Base-by-base conservation (phyloP, 2,888 invertebrate species). In the Lycaena phlaeas region DNA sequence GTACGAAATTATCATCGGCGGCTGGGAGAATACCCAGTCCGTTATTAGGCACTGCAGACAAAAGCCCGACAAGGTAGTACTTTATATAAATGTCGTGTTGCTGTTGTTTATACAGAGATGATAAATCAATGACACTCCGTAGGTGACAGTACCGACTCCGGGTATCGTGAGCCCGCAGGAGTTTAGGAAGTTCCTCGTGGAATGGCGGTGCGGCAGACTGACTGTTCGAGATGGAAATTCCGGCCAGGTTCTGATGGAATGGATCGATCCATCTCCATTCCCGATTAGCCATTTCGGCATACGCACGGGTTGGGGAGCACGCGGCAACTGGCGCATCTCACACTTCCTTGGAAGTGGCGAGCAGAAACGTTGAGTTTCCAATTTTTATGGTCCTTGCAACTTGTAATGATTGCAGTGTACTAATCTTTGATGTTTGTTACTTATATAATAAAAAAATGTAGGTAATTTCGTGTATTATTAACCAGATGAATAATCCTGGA, bases 1-100 rank as follows among this genome's bases (percentile, higher is more conserved):
- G 79, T 88, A 89, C 61, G 90, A 90, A 74, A 76, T 90, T 50
- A 85, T 90, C 54, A 82, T 90, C 52, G 90, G 90, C 38, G 90
- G 90, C 45, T 90, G 90, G 90, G 87, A 87, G 46, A 90, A 90
- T 64, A 82, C 78, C 34, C 86, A 87, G 51, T 89, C 89, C 27
- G 89, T 87, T 49, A 88, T 89, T 64, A 87, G 89, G 63, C 74
- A 87, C 64, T 86, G 87, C 77, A 84, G 86, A 52, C 82, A 86
- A 64, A 85, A 87, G 57, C 89, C 89, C 22, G 89, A 89, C 52
- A 88, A 88, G 87, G 88, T 88, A 81, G 62, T 47, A 36, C 12
- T 28, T 14, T 27, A 25, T 14, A 11, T 17, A 15, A 57, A 55
- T 52, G 54, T 58, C 42, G 41, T 49, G 30, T 49, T 50, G 22